Base-by-base conservation (phyloP, 2,797 vertebrate genomes). In the Gorsachius magnificus region DNA sequence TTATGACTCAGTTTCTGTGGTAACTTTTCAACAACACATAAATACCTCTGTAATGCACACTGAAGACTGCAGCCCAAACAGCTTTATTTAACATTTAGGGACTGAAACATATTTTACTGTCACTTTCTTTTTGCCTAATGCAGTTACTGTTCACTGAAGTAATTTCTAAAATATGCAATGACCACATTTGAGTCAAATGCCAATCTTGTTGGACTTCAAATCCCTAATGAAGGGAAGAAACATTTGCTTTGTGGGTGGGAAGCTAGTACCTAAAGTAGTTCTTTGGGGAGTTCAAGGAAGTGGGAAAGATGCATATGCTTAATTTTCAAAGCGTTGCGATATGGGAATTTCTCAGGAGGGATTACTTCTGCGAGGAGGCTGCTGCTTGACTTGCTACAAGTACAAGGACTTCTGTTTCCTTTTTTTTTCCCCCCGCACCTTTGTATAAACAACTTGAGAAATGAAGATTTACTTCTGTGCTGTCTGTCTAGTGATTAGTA, bases 81-180 rank as follows among this genome's bases (percentile, higher is more conserved):
- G 46, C 53, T 93, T 93, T 81, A 53, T 89, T 83, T 94, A 92
- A 88, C 33, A 17, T 80, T 86, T 60, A 80, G 26, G 31, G 63
- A 69, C 66, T 81, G 35, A 86, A 93, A 51, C 10, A 46, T 88
- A 46, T 83, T 93, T 85, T 64, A 80, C 57, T 91, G 78, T 80
- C 57, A 69, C 94, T 95, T 95, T 90, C 51, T 90, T 79, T 94
- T 91, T 89, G 86, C 57, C 60, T 95, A 70, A 77, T 70, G 50
- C 26, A 74, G 41, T 95, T 89, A 77, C 29, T 74, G 56, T 76
- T 96, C 71, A 83, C 46, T 95, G 54, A 95, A 90, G 65, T 94
- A 22, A 92, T 45, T 93, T 90, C 66, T 84, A 68, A 95, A 95
- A 83, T 94, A 96, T 89, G 87, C 54, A 86, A 26, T 84, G 95